Evolutionary conservation across 2,888 invertebrate species (phyloP).

Genomic region (Agrotis exclamationis): DNA sequence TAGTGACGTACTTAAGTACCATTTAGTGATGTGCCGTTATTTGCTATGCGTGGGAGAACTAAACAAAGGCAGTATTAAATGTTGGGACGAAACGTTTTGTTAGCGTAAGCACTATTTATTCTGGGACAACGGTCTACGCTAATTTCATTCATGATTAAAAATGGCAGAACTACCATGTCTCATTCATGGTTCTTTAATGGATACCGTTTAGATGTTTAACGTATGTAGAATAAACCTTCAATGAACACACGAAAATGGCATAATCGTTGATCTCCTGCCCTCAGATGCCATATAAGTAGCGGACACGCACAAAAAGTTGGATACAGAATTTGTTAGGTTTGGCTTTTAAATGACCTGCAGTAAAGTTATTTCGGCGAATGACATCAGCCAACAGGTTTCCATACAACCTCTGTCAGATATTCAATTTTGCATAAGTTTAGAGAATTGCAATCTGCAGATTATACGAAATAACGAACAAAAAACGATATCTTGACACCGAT

Average conservation of each 20-base stretch:
- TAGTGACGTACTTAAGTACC: conserved; percentile 70
- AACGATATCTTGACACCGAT: conserved; percentile 5
- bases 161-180: not conserved
- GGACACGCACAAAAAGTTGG: conserved; percentile 31
- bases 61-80: conserved; percentile 83
- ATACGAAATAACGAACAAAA: conserved; percentile 11
- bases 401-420: conserved; percentile 39
- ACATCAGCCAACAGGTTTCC: conserved; percentile 57
- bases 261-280: conserved; percentile 17
- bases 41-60: conserved; percentile 82
- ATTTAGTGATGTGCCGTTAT: conserved; percentile 83
- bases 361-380: conserved; percentile 53
- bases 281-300: conserved; percentile 19
- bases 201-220: not conserved
- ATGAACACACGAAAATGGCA: conserved; percentile 8
- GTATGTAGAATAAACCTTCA: conserved; percentile 5
- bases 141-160: conserved; percentile 34
- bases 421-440: conserved; percentile 41
- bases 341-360: conserved; percentile 32
- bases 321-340: conserved; percentile 39
- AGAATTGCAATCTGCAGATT: conserved; percentile 39
- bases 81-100: conserved; percentile 59
- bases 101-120: conserved; percentile 13
- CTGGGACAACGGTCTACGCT: conserved; percentile 24
- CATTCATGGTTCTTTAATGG: conserved; percentile 7